Evolutionary conservation across 2,888 invertebrate species (phyloP).

Genomic region (Stenodema calcarata): DNA sequence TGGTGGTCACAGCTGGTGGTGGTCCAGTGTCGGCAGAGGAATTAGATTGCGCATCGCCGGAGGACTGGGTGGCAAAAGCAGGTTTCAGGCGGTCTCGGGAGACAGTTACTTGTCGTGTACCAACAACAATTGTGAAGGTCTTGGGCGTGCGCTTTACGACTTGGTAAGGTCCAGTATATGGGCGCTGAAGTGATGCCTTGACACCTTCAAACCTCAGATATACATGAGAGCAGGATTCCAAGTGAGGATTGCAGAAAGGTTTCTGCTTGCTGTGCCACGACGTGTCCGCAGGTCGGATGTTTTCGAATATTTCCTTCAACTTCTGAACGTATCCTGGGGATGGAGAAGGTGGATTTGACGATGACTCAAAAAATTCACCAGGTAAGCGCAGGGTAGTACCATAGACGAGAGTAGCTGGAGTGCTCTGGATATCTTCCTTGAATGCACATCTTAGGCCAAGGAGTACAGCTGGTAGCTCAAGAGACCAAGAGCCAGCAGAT

Average conservation of each 20-base stretch:
- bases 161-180: too few relatives aligned
- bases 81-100: too few relatives aligned
- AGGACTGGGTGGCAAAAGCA: too few relatives aligned
- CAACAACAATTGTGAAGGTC: too few relatives aligned
- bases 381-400: not conserved
- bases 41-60: too few relatives aligned
- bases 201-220: slow-evolving; percentile 49
- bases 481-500: not conserved
- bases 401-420: not conserved
- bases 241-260: not conserved
- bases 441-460: not conserved
- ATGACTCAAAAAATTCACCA: not conserved
- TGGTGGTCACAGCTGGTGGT: too few relatives aligned
- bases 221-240: slow-evolving; percentile 41
- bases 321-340: not conserved
- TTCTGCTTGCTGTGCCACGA: not conserved
- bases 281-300: not conserved
- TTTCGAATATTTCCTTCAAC: not conserved
- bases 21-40: too few relatives aligned
- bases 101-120: too few relatives aligned
- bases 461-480: slow-evolving; percentile 17
- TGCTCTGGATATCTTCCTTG: slow-evolving; percentile 12
- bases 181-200: slow-evolving; percentile 14
- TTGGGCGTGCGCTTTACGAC: not conserved
- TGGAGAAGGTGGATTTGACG: not conserved